Base-by-base conservation (phyloP, 92 coral and sea anemone genomes). In the Plumapathes pennacea region DNA sequence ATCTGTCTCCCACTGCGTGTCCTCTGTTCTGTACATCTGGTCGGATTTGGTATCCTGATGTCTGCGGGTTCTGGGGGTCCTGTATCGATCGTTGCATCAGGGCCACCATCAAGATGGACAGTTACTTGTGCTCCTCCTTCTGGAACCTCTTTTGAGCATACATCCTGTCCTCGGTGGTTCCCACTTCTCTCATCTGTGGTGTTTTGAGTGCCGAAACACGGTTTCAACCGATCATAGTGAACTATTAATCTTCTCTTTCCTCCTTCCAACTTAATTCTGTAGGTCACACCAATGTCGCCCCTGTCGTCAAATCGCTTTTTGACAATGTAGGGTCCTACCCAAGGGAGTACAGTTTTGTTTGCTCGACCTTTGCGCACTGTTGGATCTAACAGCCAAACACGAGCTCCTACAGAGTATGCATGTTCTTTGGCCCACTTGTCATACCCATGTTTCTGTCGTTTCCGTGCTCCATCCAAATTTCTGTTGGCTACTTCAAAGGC, bases 261-360 rank as follows among this genome's bases (percentile, higher is more conserved):
- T 13, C 33, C 32, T 49, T 64, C 61, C 36, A 33, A 50, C 49
- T 46, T 59, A 48, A 64, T 38, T 46, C 61, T 45, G 59, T 64
- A 50, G 10, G 72, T 50, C 10, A 65, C 73, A 27, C 49, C 63
- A 33, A 28, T 50, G n/a, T 51, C 50, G 39, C 25, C 32, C 14
- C 38, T 62, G 13, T 34, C 29, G 27, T 51, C 50, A 26, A 47
- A 50, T 65, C 73, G 32, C 46, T 65, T 65, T 27, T 50, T 65
- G 24, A 65, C 62, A 24, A 65, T 27, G 50, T 33, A 65, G 2
- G 73, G 73, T 5, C 73, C 73, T 3, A 65, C 60, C 73, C 73
- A 65, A 24, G 62, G 73, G 13, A 65, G 47, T 36, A 40, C 25
- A n/a, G 28, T 24, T 40, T 65, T 65, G 32, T 53, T 65, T 1